Percentiles rank a stretch among this genome's conserved stretches.
These are phyloP conservation scores for Platanista minor DNA, from an alignment of 2,113 vertebrate species.

Conservation along the genomic window DNA sequence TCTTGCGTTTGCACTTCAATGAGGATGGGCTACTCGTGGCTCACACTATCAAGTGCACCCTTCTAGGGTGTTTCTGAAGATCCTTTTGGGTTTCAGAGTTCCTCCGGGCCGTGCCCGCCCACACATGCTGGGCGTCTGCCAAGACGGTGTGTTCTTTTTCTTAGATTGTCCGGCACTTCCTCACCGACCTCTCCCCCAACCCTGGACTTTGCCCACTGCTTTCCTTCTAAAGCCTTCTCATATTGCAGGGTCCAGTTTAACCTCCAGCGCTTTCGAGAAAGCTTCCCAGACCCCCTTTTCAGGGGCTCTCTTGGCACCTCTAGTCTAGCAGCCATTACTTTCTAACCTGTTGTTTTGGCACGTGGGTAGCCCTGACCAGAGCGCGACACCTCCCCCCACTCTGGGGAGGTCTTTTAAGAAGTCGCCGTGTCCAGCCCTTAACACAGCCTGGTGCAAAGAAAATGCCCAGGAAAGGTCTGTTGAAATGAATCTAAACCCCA, in stretches of 20 bases:
- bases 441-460: neutral
- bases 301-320: neutral
- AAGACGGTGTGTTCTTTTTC: neutral
- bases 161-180: neutral
- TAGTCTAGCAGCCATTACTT: neutral
- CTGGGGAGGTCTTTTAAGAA: neutral
- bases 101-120: fast-evolving
- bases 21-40: neutral
- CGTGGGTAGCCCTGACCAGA: neutral
- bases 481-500: neutral
- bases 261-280: neutral
- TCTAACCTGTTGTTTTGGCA: neutral
- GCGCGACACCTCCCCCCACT: neutral
- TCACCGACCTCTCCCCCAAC: neutral
- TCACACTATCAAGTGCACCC: neutral
- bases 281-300: neutral
- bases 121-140: neutral
- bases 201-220: neutral
- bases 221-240: neutral
- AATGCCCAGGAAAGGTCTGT: neutral
- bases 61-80: neutral
- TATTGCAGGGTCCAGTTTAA: neutral
- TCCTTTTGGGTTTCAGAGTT: neutral
- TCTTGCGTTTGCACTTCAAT: neutral
- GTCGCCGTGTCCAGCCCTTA: neutral